phyloP scores from a whole-genome alignment of 2,888 invertebrate species.

The Barypeithes pellucidus region DNA sequence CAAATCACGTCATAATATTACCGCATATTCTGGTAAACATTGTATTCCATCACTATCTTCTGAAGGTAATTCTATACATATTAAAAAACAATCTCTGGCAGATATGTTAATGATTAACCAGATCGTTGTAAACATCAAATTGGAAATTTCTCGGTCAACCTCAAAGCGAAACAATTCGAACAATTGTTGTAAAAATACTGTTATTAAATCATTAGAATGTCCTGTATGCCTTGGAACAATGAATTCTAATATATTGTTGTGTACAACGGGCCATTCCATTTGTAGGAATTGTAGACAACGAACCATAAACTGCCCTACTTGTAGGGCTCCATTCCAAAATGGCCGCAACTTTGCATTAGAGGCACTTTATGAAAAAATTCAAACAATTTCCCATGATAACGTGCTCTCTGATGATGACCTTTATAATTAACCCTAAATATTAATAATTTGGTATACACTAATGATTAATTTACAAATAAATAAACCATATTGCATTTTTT shows the following conservation, averaged over 20 bases:
- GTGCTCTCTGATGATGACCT: too few species aligned
- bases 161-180: not conserved
- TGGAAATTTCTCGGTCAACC: too few species aligned
- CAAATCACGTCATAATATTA: not conserved
- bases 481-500: too few species aligned
- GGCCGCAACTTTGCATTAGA: not conserved
- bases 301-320: not conserved
- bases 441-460: too few species aligned
- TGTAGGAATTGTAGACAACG: not conserved
- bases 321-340: not conserved
- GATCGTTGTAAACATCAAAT: not conserved
- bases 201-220: not conserved
- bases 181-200: not conserved
- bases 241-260: not conserved
- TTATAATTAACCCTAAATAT: too few species aligned
- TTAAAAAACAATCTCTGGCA: not conserved
- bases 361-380: not conserved
- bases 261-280: not conserved
- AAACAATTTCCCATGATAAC: not conserved
- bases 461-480: too few species aligned
- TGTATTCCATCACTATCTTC: too few species aligned
- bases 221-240: not conserved
- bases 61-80: not conserved
- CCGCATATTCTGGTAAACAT: not conserved
- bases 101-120: not conserved